Evolutionary conservation across 2,113 vertebrate species (phyloP), one percentile per base, ranked within the genome.

Genomic region (Tretioscincus oriximinensis): DNA sequence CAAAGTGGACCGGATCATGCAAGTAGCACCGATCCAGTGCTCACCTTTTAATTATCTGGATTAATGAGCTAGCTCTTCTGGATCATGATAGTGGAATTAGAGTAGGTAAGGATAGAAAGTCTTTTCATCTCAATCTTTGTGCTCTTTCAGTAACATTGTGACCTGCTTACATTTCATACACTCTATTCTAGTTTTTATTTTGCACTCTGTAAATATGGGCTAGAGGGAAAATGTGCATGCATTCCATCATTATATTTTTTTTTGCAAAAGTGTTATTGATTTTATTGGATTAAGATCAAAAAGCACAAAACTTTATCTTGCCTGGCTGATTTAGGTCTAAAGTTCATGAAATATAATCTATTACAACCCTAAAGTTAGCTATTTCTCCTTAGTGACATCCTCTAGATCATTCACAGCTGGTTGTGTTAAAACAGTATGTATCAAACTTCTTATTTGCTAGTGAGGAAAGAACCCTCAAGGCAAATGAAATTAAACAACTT

Each of bases 381-480:
- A 90, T 88, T 84, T 7, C 45, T 21, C 26, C 16, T 49, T 84
- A 84, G 67, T 60, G 73, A 82, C 79, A 76, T 81, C 72, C 79
- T 74, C 4, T 76, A 77, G 86, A 45, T 91, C 90, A 91, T 88
- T 85, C 84, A 84, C 80, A 72, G 61, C 69, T 72, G 76, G 81
- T 77, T 84, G 20, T 83, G 69, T 77, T 86, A 71, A 88, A 81
- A 84, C 85, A 86, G 90, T 85, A 80, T 88, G 81, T 88, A 85
- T 90, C 87, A 85, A 90, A 81, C 87, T 93, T 86, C 87, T 64
- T 81, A 83, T 90, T 84, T 88, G 86, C 81, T 84, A 86, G 79
- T 16, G 66, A 87, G 86, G 51, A 85, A 84, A 87, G 85, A 90
- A 82, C 84, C 89, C 85, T 86, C 76, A 86, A 86, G 91, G 87